phyloP scores from a whole-genome alignment of 2,888 invertebrate species.

The Bibio marci region DNA sequence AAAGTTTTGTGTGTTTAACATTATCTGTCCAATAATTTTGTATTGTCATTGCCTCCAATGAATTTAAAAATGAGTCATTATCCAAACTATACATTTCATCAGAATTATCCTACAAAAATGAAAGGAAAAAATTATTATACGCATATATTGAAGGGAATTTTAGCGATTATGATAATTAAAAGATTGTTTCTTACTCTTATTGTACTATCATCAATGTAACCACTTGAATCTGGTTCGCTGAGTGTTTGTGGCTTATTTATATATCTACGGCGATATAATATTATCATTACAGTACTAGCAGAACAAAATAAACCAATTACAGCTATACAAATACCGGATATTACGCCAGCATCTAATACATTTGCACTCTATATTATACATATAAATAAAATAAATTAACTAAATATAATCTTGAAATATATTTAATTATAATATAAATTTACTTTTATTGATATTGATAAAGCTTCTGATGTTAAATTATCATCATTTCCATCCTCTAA shows the following conservation, averaged over 20 bases:
- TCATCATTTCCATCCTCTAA: conserved; percentile 16
- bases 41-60: conserved; percentile 84
- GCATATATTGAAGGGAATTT: too few species aligned
- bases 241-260: conserved; percentile 70
- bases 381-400: background rate
- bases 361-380: conserved; percentile 21
- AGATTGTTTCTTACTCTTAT: conserved; percentile 48
- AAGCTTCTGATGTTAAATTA: conserved; percentile 24
- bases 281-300: conserved; percentile 46
- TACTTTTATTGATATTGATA: conserved; percentile 9
- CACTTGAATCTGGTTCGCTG: conserved; percentile 73
- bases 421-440: conserved; percentile 10
- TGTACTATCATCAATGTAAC: conserved; percentile 74
- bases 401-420: background rate
- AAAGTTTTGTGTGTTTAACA: conserved; percentile 77
- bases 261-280: conserved; percentile 52
- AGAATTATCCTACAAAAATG: conserved; percentile 54
- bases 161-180: too few species aligned
- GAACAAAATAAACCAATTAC: conserved; percentile 44
- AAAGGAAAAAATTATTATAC: background rate
- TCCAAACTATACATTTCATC: conserved; percentile 91
- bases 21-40: conserved; percentile 89
- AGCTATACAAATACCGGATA: conserved; percentile 52
- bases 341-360: conserved; percentile 38
- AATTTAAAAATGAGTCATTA: conserved; percentile 86